phyloP scores from a whole-genome alignment of 2,797 vertebrate species.

The Brotogeris chrysoptera region DNA sequence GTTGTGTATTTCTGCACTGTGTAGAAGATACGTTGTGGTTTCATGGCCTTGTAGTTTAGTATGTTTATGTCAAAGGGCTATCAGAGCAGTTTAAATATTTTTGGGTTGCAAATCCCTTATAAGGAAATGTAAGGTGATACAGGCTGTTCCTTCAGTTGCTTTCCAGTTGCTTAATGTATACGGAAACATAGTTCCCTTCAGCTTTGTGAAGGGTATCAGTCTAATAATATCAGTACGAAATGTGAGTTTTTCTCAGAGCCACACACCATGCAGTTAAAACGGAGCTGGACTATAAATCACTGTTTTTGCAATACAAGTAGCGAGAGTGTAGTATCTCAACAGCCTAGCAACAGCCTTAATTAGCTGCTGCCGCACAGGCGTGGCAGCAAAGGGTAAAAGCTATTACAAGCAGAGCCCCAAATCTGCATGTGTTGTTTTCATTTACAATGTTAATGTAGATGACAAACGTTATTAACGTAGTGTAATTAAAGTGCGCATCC shows the following conservation, averaged over 20 bases:
- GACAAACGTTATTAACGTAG: not conserved
- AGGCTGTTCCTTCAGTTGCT: not conserved
- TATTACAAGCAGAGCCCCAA: not conserved
- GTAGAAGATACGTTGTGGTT: not conserved
- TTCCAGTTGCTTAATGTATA: not conserved
- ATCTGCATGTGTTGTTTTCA: not conserved
- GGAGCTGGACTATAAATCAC: not conserved
- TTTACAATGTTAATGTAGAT: not conserved
- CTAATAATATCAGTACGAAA: not conserved
- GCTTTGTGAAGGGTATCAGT: not conserved
- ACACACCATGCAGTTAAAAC: not conserved
- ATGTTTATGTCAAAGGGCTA: not conserved
- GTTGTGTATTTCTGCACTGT: not conserved
- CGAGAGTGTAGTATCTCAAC: not conserved
- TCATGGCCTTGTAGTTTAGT: not conserved
- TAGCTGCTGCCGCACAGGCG: not conserved
- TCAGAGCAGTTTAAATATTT: not conserved
- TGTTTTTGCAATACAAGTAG: not conserved
- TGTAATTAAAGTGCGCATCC: not conserved
- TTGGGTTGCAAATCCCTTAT: not conserved
- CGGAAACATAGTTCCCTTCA: not conserved
- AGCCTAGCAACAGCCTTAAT: not conserved
- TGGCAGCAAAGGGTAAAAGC: not conserved
- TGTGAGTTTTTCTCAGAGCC: not conserved
- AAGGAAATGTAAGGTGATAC: not conserved